Conservation (phyloP, 2,113 vertebrate species). For the Tilapia sparmanii region DNA sequence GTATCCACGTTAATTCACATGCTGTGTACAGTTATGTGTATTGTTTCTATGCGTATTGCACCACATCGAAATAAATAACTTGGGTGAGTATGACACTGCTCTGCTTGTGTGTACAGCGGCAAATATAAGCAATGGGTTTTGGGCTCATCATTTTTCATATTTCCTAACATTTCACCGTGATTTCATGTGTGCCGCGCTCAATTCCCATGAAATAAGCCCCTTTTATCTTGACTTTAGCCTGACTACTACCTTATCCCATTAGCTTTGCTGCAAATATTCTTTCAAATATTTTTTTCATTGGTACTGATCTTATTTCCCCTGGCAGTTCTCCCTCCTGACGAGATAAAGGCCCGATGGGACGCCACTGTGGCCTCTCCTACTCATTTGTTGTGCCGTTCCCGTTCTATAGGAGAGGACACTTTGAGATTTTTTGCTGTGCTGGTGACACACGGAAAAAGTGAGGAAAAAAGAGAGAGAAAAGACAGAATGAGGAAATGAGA, state of each 20-base stretch:
- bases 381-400: neutral
- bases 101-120: neutral
- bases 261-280: neutral
- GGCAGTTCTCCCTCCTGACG: neutral
- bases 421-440: neutral
- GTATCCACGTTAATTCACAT: neutral
- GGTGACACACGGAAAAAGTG: neutral
- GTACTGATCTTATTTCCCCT: slow-evolving; percentile 22
- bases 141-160: neutral
- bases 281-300: slow-evolving; percentile 3
- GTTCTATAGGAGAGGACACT: neutral
- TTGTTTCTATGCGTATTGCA: neutral
- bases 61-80: neutral
- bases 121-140: neutral
- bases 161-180: neutral
- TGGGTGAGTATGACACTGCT: neutral
- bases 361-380: neutral
- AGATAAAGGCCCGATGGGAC: slow-evolving; percentile 14
- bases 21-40: neutral
- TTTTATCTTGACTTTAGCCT: slow-evolving; percentile 13
- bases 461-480: neutral
- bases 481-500: neutral
- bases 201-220: slow-evolving; percentile 9
- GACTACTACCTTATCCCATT: neutral
- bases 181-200: neutral